Conservation (phyloP, 2,113 vertebrate genomes). For the Benthochromis sp. region DNA sequence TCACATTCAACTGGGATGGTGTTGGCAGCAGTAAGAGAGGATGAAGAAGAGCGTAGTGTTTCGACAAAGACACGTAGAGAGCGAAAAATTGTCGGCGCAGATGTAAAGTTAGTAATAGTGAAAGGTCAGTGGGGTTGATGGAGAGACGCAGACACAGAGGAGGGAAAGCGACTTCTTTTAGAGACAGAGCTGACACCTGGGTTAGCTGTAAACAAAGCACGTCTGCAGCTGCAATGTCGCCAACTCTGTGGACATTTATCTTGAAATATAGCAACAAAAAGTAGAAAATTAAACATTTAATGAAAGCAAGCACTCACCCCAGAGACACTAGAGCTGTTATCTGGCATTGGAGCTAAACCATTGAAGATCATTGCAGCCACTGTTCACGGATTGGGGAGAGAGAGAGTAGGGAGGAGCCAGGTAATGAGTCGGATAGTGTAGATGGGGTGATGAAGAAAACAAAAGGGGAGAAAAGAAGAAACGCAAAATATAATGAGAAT, state of each 20-base stretch:
- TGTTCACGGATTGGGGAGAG: conserved; percentile 44
- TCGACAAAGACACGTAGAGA: background rate
- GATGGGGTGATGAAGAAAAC: background rate
- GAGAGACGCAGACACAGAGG: background rate
- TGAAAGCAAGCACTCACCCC: conserved; percentile 77
- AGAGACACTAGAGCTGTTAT: conserved; percentile 86
- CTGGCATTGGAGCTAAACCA: conserved; percentile 81
- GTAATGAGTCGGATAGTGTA: background rate
- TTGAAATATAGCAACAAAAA: background rate
- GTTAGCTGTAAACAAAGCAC: background rate
- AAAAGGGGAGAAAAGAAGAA: conserved; percentile 13
- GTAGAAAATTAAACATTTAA: background rate
- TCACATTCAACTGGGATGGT: conserved; percentile 80
- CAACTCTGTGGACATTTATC: background rate
- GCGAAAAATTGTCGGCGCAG: background rate
- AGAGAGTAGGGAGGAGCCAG: background rate
- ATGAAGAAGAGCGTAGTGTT: conserved; percentile 10
- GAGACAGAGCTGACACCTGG: background rate
- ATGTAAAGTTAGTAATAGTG: background rate
- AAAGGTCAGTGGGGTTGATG: background rate
- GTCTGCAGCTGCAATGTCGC: background rate
- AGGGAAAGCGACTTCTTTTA: background rate
- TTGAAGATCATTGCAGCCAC: conserved; percentile 82
- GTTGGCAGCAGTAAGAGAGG: background rate
- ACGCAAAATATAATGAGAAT: conserved; percentile 30